Conservation (phyloP, 2,888 invertebrate genomes). For the Cryptocephalus moraei region DNA sequence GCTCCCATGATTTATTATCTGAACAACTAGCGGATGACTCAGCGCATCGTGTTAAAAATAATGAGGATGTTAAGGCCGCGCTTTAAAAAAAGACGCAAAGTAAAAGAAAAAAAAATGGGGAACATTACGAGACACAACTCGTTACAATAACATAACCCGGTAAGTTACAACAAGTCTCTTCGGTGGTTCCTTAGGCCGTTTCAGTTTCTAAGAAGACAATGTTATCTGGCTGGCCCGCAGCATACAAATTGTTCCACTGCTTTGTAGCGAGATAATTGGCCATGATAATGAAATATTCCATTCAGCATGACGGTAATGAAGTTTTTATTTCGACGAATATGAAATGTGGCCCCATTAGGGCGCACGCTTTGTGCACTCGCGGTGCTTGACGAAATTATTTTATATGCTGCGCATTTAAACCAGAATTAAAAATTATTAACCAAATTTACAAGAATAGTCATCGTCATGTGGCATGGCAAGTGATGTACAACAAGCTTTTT, state of each 20-base stretch:
- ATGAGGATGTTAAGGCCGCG: background rate
- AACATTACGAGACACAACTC: background rate
- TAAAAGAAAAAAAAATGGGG: background rate
- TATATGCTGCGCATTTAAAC: too few species aligned
- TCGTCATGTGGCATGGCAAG: too few species aligned
- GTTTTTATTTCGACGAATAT: slow-evolving; percentile 18
- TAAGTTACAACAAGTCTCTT: slow-evolving; percentile 8
- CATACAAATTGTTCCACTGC: slow-evolving; percentile 23
- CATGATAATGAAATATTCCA: slow-evolving; percentile 21
- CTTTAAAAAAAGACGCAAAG: background rate
- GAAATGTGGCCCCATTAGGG: slow-evolving; percentile 15
- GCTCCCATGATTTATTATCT: background rate
- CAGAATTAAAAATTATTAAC: too few species aligned
- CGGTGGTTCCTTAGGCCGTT: slow-evolving; percentile 8
- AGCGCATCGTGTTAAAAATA: background rate
- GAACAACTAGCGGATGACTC: background rate
- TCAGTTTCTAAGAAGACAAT: slow-evolving; percentile 19
- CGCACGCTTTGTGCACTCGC: slow-evolving; percentile 4
- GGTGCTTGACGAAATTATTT: background rate
- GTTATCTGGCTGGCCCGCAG: slow-evolving; percentile 19
- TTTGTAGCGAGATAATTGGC: slow-evolving; percentile 21
- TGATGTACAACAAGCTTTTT: too few species aligned
- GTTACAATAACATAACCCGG: slow-evolving; percentile 9
- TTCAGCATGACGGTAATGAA: slow-evolving; percentile 19
- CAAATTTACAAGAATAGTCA: too few species aligned